Base-by-base conservation (phyloP, 2,888 invertebrate genomes). In the Perdita meconis region DNA sequence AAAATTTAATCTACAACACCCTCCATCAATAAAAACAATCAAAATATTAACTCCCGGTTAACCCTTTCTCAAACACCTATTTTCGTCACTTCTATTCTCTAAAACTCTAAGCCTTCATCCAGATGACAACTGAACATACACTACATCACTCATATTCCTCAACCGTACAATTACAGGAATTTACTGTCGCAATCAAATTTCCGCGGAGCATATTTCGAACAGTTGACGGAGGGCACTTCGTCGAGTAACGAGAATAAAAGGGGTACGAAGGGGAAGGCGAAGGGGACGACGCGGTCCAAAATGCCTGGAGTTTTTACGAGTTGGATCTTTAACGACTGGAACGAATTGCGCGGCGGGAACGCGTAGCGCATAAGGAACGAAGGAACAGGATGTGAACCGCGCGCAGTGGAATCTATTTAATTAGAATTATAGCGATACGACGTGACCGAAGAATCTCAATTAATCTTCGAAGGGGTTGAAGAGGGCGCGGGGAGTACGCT, bases 381-480 rank as follows among this genome's bases (percentile, higher is more conserved):
- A 19, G 38, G 40, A 24, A 51, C n/a, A n/a, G 34, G n/a, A 53
- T 40, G 8, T 68, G 60, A 53, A 55, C 40, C 38, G 50, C 57
- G 44, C 51, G 66, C 19, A 59, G 67, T 47, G 73, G 70, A 81
- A 86, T 87, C 77, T 82, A 79, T 86, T 88, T 84, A 83, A 88
- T 88, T 86, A 86, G 75, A 88, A 78, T 87, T 85, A 87, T 86
- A 64, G 55, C 67, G 82, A 74, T 76, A 84, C 75, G 71, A 83
- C 80, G 73, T 74, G 78, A 78, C 78, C 75, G 67, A 77, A 67
- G 84, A 75, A 85, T 85, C 79, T 85, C 86, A 86, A 86, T 86
- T 86, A 88, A 81, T 76, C 74, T 75, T 24, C 40, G 38, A 65
- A 61, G 50, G 56, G 50, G 67, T 57, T 67, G 60, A 50, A 78